phyloP scores from a whole-genome alignment of 2,888 invertebrate genomes.

The Trimorus sp. region DNA sequence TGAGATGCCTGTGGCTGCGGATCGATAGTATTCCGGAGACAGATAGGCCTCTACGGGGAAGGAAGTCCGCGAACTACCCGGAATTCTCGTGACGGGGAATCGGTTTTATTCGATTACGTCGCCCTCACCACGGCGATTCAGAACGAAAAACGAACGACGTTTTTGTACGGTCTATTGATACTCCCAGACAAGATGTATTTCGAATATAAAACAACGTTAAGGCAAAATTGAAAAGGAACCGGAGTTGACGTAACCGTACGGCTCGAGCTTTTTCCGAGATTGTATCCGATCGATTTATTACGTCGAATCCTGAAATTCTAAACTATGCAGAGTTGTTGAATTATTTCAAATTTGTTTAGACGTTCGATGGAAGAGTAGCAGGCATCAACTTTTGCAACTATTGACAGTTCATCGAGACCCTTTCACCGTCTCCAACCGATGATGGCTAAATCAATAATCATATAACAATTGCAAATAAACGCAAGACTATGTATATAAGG shows the following conservation, averaged over 20 bases:
- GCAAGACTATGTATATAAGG: conserved; percentile 19
- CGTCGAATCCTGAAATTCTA: no score
- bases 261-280: no score
- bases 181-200: conserved; percentile 9
- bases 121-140: conserved; percentile 44
- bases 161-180: conserved; percentile 43
- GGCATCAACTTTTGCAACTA: no score
- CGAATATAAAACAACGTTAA: conserved; percentile 3
- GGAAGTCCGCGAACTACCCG: conserved; percentile 59
- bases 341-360: no score
- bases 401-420: no score
- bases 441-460: conserved; percentile 27
- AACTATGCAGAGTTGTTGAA: no score
- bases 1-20: conserved; percentile 70
- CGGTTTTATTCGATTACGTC: conserved; percentile 62
- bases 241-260: no score
- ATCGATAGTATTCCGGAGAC: conserved; percentile 72
- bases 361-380: no score
- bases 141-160: conserved; percentile 38
- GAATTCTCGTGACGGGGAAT: conserved; percentile 56
- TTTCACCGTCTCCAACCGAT: no score
- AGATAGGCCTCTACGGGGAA: conserved; percentile 63
- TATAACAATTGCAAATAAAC: conserved; percentile 54
- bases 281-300: no score
- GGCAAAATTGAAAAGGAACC: not conserved